These are phyloP conservation scores for Kryptolebias ocellatus DNA, from an alignment of 2,797 vertebrate genomes.

Conservation along the genomic window DNA sequence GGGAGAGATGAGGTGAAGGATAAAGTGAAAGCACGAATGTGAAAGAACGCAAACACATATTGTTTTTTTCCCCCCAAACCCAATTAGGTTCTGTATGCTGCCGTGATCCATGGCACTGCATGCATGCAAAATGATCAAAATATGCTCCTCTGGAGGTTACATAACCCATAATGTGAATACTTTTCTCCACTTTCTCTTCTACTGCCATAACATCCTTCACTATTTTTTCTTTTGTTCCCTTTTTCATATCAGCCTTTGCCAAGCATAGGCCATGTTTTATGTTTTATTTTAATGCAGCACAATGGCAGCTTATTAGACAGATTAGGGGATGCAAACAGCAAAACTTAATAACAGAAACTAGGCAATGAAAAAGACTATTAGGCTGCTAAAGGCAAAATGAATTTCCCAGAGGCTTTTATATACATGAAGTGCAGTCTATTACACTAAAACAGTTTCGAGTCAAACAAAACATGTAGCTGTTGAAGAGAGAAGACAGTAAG, in stretches of 20 bases:
- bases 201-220: neutral
- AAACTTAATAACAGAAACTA: constrained; percentile 18
- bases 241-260: constrained; percentile 9
- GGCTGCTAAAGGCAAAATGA: constrained; percentile 18
- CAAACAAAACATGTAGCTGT: constrained; percentile 11
- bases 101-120: constrained; percentile 65
- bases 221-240: constrained; percentile 10
- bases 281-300: constrained; percentile 31
- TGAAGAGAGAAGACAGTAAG: constrained; percentile 1
- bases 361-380: constrained; percentile 29
- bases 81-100: constrained; percentile 71
- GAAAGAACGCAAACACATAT: constrained; percentile 21
- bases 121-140: constrained; percentile 68
- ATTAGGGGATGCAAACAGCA: constrained; percentile 10
- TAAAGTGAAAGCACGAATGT: neutral
- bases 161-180: constrained; percentile 58
- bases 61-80: constrained; percentile 55
- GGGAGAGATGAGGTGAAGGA: constrained; percentile 16
- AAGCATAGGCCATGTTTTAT: constrained; percentile 4
- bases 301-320: constrained; percentile 25
- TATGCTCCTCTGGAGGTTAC: constrained; percentile 57
- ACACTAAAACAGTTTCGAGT: constrained; percentile 39
- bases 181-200: constrained; percentile 17
- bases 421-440: constrained; percentile 37
- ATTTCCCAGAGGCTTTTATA: constrained; percentile 42